Conservation (phyloP, 2,888 invertebrate genomes). For the Hemithea aestivaria region DNA sequence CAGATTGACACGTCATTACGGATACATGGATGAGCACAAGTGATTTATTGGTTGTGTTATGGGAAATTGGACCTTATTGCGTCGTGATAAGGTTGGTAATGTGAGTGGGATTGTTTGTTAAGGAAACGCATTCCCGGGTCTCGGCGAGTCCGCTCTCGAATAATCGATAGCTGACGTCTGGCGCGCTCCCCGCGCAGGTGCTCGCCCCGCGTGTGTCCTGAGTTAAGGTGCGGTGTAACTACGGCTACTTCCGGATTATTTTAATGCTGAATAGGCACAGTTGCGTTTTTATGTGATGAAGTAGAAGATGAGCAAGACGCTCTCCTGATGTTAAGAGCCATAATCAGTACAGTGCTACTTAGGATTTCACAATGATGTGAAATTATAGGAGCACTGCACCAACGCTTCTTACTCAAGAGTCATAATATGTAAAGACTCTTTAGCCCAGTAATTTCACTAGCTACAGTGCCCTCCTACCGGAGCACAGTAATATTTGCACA, state of each 20-base stretch:
- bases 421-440: too few relatives aligned
- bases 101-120: slow-evolving; percentile 36
- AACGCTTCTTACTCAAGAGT: too few relatives aligned
- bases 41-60: slow-evolving; percentile 46
- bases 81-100: slow-evolving; percentile 43
- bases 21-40: slow-evolving; percentile 51
- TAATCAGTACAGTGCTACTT: too few relatives aligned
- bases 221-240: slow-evolving; percentile 35
- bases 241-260: slow-evolving; percentile 20
- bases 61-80: slow-evolving; percentile 40
- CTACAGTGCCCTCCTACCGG: too few relatives aligned
- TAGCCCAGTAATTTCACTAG: too few relatives aligned
- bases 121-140: slow-evolving; percentile 60
- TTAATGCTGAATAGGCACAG: too few relatives aligned
- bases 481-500: too few relatives aligned
- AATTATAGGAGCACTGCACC: too few relatives aligned
- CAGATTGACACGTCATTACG: slow-evolving; percentile 44
- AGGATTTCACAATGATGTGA: too few relatives aligned
- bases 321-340: too few relatives aligned
- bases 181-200: slow-evolving; percentile 60
- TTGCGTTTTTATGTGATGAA: too few relatives aligned
- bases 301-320: too few relatives aligned
- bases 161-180: slow-evolving; percentile 79
- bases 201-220: slow-evolving; percentile 45
- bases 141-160: slow-evolving; percentile 72